Conservation (phyloP, 2,113 vertebrate species). For the Macquaria australasica region DNA sequence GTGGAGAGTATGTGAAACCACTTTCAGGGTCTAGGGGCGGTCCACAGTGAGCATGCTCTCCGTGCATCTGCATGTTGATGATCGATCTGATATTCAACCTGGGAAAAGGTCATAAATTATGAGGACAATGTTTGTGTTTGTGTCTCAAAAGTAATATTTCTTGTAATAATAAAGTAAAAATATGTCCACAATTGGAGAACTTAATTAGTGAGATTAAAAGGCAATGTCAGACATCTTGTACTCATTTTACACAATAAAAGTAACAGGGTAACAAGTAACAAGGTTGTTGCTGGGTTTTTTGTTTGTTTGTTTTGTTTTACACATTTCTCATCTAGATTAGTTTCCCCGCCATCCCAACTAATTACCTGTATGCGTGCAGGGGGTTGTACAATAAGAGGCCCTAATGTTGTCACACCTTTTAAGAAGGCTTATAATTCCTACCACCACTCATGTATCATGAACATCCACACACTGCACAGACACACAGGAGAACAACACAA, state of each 20-base stretch:
- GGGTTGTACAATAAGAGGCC: not conserved
- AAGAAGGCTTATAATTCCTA: constrained; percentile 17
- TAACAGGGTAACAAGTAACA: too few relatives aligned
- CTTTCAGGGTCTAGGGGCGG: constrained; percentile 81
- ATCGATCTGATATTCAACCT: constrained; percentile 86
- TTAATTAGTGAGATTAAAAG: not conserved
- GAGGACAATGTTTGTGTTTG: not conserved
- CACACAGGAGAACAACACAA: not conserved
- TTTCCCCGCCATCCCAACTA: not conserved
- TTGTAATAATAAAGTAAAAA: not conserved
- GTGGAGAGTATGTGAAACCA: constrained; percentile 87
- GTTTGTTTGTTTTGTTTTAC: not conserved
- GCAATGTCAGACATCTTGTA: not conserved
- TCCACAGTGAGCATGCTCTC: constrained; percentile 88
- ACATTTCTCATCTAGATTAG: not conserved
- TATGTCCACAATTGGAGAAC: not conserved
- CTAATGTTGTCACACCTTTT: not conserved
- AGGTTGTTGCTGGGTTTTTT: not conserved
- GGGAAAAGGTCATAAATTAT: not conserved
- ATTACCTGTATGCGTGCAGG: not conserved
- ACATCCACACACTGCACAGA: not conserved
- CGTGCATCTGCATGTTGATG: constrained; percentile 87
- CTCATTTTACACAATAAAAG: not conserved
- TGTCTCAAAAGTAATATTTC: not conserved
- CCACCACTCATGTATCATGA: not conserved